Conservation (phyloP, 2,888 invertebrate genomes). For the Drosophila formosana region DNA sequence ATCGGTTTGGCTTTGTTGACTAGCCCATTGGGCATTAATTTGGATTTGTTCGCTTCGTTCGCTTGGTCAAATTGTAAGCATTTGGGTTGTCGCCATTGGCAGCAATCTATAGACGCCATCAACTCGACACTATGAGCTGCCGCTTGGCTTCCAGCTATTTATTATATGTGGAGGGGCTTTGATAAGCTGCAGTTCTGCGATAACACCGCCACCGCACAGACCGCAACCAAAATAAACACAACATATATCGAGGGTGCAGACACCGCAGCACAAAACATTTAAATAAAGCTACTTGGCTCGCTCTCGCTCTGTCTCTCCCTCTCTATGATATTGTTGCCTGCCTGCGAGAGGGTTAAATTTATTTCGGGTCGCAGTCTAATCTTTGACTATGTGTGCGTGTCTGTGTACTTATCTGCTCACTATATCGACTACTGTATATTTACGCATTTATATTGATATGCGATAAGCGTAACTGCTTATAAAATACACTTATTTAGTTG, state of each 20-base stretch:
- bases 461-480: slow-evolving; percentile 80
- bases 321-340: not conserved
- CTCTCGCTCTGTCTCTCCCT: not conserved
- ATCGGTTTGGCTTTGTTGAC: slow-evolving; percentile 68
- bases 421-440: slow-evolving; percentile 83
- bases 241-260: slow-evolving; percentile 37
- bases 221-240: slow-evolving; percentile 56
- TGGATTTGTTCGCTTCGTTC: slow-evolving; percentile 69
- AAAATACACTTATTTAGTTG: slow-evolving; percentile 80
- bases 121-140: slow-evolving; percentile 46
- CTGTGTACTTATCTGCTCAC: slow-evolving; percentile 57
- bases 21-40: slow-evolving; percentile 74
- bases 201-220: slow-evolving; percentile 30
- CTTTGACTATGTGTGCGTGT: slow-evolving; percentile 10
- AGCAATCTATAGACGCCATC: slow-evolving; percentile 79
- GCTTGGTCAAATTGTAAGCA: slow-evolving; percentile 68
- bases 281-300: slow-evolving; percentile 31
- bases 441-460: slow-evolving; percentile 79
- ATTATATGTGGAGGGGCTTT: slow-evolving; percentile 41
- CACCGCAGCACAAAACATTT: slow-evolving; percentile 21
- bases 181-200: slow-evolving; percentile 63
- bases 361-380: slow-evolving; percentile 12
- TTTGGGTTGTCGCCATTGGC: slow-evolving; percentile 67
- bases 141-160: slow-evolving; percentile 72
- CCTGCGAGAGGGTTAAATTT: slow-evolving; percentile 15